phyloP scores from a whole-genome alignment of 2,113 vertebrate species.

The Plecotus auritus region DNA sequence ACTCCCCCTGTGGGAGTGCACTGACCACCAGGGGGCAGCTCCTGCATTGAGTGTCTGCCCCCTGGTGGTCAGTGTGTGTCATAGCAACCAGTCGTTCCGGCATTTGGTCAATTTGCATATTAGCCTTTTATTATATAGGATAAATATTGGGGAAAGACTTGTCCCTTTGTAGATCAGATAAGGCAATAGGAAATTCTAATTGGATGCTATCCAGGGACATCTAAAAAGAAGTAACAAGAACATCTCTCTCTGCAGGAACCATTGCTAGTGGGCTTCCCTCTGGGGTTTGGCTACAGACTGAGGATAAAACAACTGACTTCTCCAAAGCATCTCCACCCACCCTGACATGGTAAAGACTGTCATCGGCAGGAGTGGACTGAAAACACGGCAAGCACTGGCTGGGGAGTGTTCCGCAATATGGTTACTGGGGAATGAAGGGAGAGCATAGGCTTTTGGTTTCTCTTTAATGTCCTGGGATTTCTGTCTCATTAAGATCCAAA shows the following conservation, averaged over 20 bases:
- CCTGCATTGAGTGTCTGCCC: too few relatives aligned
- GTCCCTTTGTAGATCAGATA: conserved; percentile 8
- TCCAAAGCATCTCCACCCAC: background rate
- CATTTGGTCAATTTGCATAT: too few relatives aligned
- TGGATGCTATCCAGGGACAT: background rate
- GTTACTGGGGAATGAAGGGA: background rate
- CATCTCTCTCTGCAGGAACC: background rate
- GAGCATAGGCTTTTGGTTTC: background rate
- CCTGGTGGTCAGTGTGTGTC: too few relatives aligned
- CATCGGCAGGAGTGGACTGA: background rate
- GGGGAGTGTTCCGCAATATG: background rate
- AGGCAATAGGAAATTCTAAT: background rate
- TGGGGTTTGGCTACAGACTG: background rate
- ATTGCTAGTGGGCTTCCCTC: too few relatives aligned
- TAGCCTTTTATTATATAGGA: too few relatives aligned
- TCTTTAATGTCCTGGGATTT: background rate
- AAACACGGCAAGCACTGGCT: background rate
- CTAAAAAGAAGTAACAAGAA: background rate
- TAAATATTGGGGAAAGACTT: background rate
- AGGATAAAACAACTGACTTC: background rate
- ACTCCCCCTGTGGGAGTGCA: too few relatives aligned
- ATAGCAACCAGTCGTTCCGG: too few relatives aligned
- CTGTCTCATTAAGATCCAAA: background rate
- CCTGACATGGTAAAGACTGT: background rate
- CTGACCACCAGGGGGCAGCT: too few relatives aligned